phyloP scores from a whole-genome alignment of 1,140 invertebrate species.

The Penaeus vannamei region DNA sequence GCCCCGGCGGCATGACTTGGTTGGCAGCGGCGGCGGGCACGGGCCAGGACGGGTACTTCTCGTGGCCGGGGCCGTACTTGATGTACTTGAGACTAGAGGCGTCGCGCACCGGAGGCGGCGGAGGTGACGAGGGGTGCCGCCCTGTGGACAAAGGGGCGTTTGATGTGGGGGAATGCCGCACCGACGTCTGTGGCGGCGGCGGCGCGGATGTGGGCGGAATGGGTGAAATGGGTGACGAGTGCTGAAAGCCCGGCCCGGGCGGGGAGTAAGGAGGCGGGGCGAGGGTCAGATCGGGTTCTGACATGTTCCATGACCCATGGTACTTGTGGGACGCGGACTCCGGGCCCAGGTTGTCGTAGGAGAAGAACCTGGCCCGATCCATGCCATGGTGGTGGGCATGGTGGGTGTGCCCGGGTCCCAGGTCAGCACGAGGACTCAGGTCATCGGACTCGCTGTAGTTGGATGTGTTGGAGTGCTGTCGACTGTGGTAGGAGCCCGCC shows the following conservation, averaged over 20 bases:
- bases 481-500: constrained; percentile 59
- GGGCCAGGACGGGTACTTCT: constrained; percentile 87
- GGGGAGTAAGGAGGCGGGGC: constrained; percentile 55
- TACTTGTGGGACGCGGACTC: constrained; percentile 60
- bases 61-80: constrained; percentile 81
- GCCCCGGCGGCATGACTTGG: constrained; percentile 74
- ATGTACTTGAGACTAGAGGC: constrained; percentile 80
- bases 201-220: constrained; percentile 6
- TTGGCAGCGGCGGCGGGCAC: constrained; percentile 73
- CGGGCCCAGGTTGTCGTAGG: constrained; percentile 62
- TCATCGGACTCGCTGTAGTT: constrained; percentile 66
- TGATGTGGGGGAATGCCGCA: constrained; percentile 48
- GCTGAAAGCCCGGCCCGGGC: constrained; percentile 58
- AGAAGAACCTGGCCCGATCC: constrained; percentile 63
- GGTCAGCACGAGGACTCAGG: constrained; percentile 57
- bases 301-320: constrained; percentile 65
- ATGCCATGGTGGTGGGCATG: constrained; percentile 63
- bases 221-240: constrained; percentile 70
- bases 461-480: constrained; percentile 67
- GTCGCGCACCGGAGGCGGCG: constrained; percentile 74
- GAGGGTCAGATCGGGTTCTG: constrained; percentile 64
- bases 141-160: constrained; percentile 39
- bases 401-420: constrained; percentile 70
- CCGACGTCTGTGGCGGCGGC: constrained; percentile 28
- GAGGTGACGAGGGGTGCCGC: constrained; percentile 58